Evolutionary conservation across 1,140 invertebrate species (phyloP).

Genomic region (Laupala kohalensis): DNA sequence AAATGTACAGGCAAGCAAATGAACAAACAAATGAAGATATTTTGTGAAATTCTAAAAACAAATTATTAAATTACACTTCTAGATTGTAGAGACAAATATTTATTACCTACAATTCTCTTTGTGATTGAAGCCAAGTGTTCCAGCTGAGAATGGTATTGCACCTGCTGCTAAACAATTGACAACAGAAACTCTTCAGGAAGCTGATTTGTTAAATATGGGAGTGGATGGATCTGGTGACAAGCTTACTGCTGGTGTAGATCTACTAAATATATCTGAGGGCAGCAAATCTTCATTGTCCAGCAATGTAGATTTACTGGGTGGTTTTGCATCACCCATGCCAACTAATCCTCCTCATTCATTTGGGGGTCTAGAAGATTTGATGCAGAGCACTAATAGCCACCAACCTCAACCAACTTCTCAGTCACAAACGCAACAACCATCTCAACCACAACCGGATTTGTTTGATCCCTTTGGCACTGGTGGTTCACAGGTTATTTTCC

Average conservation of each 20-base stretch:
- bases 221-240: slow-evolving; percentile 18
- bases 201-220: slow-evolving; percentile 33
- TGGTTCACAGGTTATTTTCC: not conserved
- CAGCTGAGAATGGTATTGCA: not conserved
- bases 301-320: slow-evolving; percentile 49
- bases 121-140: not conserved
- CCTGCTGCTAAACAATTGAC: slow-evolving; percentile 7
- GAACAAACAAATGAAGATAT: too few relatives aligned
- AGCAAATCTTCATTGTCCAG: slow-evolving; percentile 16
- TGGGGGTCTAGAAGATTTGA: slow-evolving; percentile 17
- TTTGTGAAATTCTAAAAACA: not conserved
- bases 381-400: slow-evolving; percentile 16
- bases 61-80: not conserved
- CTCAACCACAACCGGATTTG: slow-evolving; percentile 6
- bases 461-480: slow-evolving; percentile 20
- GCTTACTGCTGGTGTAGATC: slow-evolving; percentile 27
- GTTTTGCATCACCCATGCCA: slow-evolving; percentile 27
- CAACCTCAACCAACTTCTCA: not conserved
- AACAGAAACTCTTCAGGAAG: slow-evolving; percentile 22
- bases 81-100: not conserved
- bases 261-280: slow-evolving; percentile 33
- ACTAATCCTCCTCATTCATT: slow-evolving; percentile 3
- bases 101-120: not conserved
- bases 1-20: too few relatives aligned
- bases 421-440: not conserved